Percentiles rank a stretch among this genome's conserved stretches.
Evolutionary conservation across 1,140 invertebrate genomes (phyloP).

Genomic region (Lordiphosa clarofinis): DNA sequence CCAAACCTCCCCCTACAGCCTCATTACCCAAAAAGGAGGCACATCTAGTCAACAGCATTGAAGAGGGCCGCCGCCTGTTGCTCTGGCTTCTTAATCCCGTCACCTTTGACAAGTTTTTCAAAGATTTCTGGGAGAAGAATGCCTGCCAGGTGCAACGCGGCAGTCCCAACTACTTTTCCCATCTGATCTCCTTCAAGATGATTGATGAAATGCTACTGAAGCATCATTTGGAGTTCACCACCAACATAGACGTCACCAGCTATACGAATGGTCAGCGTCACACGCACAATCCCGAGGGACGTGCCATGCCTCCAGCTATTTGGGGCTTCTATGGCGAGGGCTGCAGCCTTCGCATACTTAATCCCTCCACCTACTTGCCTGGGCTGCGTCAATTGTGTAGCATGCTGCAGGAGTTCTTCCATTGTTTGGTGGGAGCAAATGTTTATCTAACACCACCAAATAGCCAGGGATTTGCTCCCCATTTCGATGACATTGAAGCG

Average conservation of each 20-base stretch:
- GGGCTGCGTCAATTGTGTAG: constrained; percentile 84
- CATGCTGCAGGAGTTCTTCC: constrained; percentile 96
- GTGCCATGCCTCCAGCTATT: constrained; percentile 86
- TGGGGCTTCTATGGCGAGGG: constrained; percentile 96
- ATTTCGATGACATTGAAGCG: constrained; percentile 99
- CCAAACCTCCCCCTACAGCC: too few relatives aligned
- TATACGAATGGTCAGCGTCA: constrained; percentile 89
- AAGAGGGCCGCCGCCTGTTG: constrained; percentile 83
- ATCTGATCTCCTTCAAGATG: constrained; percentile 87
- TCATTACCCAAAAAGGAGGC: neutral
- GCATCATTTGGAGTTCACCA: constrained; percentile 88
- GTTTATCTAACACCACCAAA: constrained; percentile 96
- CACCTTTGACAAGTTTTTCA: constrained; percentile 84
- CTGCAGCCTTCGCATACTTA: constrained; percentile 94
- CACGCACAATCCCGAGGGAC: constrained; percentile 92
- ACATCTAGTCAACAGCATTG: constrained; percentile 80
- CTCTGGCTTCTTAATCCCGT: constrained; percentile 87
- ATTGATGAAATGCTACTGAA: constrained; percentile 89
- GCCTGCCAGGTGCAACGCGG: constrained; percentile 87
- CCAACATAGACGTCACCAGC: constrained; percentile 94
- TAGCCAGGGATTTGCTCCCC: constrained; percentile 98
- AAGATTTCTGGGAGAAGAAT: constrained; percentile 88
- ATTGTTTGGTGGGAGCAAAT: constrained; percentile 96
- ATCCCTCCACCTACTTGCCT: constrained; percentile 93
- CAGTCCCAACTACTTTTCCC: constrained; percentile 85